Conservation (phyloP, 2,113 vertebrate species). For the Hassar affinis region DNA sequence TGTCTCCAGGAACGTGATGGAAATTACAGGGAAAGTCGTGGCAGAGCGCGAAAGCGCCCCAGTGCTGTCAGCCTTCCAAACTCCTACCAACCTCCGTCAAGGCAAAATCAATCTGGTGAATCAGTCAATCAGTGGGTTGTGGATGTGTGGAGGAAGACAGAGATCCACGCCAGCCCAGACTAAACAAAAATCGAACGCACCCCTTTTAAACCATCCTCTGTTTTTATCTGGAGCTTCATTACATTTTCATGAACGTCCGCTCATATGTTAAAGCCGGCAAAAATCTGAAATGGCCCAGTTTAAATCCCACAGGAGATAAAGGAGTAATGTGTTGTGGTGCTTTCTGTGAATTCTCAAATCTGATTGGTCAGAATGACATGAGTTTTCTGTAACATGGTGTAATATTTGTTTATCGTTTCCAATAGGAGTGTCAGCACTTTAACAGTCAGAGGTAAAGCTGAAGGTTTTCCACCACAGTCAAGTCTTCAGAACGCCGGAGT, state of each 20-base stretch:
- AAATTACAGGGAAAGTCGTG: conserved; percentile 36
- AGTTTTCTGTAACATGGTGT: not conserved
- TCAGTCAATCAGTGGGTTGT: conserved; percentile 2
- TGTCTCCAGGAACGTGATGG: conserved; percentile 25
- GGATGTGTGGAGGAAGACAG: not conserved
- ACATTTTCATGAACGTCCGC: not conserved
- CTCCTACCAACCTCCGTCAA: conserved; percentile 2
- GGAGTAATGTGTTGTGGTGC: too few relatives aligned
- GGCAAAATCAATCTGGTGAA: conserved; percentile 38
- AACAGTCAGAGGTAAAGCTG: not conserved
- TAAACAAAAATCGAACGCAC: not conserved
- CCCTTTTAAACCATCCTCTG: not conserved
- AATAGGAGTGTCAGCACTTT: not conserved
- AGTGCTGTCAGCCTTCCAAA: not conserved
- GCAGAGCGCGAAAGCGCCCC: conserved; percentile 4
- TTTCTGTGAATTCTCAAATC: not conserved
- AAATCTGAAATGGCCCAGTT: not conserved
- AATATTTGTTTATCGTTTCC: not conserved
- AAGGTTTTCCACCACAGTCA: not conserved
- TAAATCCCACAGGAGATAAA: not conserved
- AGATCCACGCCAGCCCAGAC: not conserved
- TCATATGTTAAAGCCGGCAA: not conserved
- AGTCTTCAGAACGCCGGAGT: not conserved
- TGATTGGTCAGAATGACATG: not conserved
- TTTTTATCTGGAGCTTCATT: not conserved